These are phyloP conservation scores for Notolepis coatsorum DNA, from an alignment of 2,797 vertebrate species.

Conservation along the genomic window DNA sequence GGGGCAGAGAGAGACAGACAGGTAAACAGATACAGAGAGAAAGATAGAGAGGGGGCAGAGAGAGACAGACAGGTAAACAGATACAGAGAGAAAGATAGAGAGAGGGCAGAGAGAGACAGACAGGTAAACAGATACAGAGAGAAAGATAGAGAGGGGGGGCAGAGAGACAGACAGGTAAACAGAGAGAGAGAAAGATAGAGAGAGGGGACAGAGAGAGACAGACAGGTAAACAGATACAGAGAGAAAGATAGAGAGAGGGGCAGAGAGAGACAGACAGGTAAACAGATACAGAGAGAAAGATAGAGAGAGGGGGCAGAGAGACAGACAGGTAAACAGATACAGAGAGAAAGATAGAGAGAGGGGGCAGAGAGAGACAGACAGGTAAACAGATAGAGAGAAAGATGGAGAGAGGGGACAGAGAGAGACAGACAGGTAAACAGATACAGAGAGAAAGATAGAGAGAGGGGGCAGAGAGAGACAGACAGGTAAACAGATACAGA, in stretches of 20 bases:
- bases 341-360: constrained; percentile 17
- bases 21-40: constrained; percentile 14
- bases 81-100: too few relatives aligned
- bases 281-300: constrained; percentile 30
- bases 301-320: constrained; percentile 20
- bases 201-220: constrained; percentile 33
- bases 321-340: constrained; percentile 22
- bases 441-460: constrained; percentile 3
- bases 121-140: constrained; percentile 53
- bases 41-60: constrained; percentile 11
- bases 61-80: background rate
- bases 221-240: constrained; percentile 21
- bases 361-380: background rate
- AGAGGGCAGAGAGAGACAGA: constrained; percentile 24
- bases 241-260: constrained; percentile 39
- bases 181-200: too few relatives aligned
- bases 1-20: constrained; percentile 30
- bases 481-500: too few relatives aligned
- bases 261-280: constrained; percentile 20
- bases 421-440: constrained; percentile 50
- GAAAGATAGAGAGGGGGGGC: constrained; percentile 15
- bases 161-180: constrained; percentile 24
- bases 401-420: background rate
- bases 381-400: background rate
- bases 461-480: too few relatives aligned